Evolutionary conservation across 1,140 invertebrate genomes (phyloP), one percentile per base, ranked within the genome.

Genomic region (Polyergus mexicanus): DNA sequence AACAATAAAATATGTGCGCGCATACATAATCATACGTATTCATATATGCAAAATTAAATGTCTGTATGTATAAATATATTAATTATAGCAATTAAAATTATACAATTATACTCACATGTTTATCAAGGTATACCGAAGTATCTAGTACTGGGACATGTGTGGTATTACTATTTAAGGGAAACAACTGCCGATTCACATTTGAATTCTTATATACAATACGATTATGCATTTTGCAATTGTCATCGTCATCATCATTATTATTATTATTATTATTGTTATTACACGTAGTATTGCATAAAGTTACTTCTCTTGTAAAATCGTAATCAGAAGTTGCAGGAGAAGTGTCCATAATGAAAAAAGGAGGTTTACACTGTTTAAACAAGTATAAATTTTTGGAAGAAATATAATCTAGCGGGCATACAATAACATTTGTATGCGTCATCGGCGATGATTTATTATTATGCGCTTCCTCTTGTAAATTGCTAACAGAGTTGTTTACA

Each of bases 141-240:
- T 93, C 92, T 41, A 91, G 65, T 41, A 92, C 66, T 6, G 92
- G 91, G 71, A 90, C 78, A 62, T 84, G 88, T n/a, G 35, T 89
- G 35, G 91, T 92, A 87, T 92, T 93, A 71, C 90, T 91, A 77
- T 92, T 91, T 75, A 92, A 76, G 28, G 92, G 90, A 91, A 95
- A 94, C 22, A 95, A 86, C 77, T 92, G 92, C 83, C 94, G 86
- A 84, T 86, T 94, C 74, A 94, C 92, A 65, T 68, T 91, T 10
- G 81, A 89, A 71, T 80, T 86, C 86, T 89, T 94, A 62, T 71
- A 85, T 47, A 84, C 66, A 22, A 16, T 19, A 56, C 28, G 66
- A 72, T 72, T 54, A 13, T 38, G 38, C 11, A 51, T 58, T 38
- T 81, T 22, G 35, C 8, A 28, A 71, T 19, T 51, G 72, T 62